Conservation (phyloP, 2,888 invertebrate species). For the Leptogaster cylindrica region DNA sequence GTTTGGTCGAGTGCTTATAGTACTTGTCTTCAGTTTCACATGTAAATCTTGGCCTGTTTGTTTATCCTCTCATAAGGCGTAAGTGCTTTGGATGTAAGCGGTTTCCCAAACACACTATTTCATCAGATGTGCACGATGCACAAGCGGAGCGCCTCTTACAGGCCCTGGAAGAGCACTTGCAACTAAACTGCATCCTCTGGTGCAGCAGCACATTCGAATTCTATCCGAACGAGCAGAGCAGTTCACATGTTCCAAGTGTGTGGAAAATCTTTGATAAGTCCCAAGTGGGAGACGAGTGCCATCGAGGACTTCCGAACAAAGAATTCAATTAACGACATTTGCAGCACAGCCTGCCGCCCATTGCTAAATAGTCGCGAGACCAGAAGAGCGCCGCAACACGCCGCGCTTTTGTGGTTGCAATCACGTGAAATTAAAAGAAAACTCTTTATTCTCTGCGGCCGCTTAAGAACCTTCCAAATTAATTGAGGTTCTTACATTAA, state of each 20-base stretch:
- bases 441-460: too few relatives aligned
- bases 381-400: not conserved
- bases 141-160: not conserved
- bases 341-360: constrained; percentile 22
- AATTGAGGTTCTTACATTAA: not conserved
- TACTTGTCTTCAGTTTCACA: too few relatives aligned
- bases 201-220: constrained; percentile 10
- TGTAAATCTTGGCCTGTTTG: constrained; percentile 45
- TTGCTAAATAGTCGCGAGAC: too few relatives aligned
- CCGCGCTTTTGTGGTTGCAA: not conserved
- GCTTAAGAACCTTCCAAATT: too few relatives aligned
- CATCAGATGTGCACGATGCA: constrained; percentile 10
- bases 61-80: constrained; percentile 35
- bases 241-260: constrained; percentile 13
- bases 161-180: constrained; percentile 22
- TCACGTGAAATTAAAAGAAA: not conserved
- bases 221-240: not conserved
- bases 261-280: constrained; percentile 27
- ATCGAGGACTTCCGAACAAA: constrained; percentile 22
- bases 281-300: constrained; percentile 17
- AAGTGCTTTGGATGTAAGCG: constrained; percentile 31
- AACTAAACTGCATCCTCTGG: too few relatives aligned
- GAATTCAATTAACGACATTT: constrained; percentile 33
- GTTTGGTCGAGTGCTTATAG: too few relatives aligned
- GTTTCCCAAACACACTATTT: constrained; percentile 36